Conservation (phyloP, 2,888 invertebrate species). For the Gymnosoma rotundatum region DNA sequence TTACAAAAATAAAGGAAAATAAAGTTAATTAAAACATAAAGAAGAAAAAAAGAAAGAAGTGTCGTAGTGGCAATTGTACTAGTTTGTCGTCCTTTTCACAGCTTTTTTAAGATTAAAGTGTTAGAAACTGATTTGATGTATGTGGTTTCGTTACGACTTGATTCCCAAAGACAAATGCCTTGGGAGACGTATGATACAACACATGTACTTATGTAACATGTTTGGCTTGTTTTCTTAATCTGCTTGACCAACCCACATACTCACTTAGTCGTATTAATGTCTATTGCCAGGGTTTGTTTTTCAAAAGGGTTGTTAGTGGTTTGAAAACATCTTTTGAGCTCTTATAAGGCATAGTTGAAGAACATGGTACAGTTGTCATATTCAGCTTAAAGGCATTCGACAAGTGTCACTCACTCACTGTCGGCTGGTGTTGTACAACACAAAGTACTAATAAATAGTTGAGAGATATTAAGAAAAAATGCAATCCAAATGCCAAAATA, state of each 20-base stretch:
- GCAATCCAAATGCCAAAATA: constrained; percentile 25
- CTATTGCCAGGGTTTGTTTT: constrained; percentile 4
- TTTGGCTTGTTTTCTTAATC: constrained; percentile 54
- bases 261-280: constrained; percentile 32
- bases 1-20: constrained; percentile 7
- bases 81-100: not conserved
- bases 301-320: constrained; percentile 56
- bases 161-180: constrained; percentile 50
- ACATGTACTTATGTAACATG: constrained; percentile 52
- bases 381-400: constrained; percentile 59
- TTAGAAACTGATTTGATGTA: constrained; percentile 52
- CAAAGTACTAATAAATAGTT: not conserved
- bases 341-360: not conserved
- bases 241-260: constrained; percentile 65
- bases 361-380: constrained; percentile 58
- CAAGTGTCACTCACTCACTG: constrained; percentile 43
- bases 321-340: constrained; percentile 26
- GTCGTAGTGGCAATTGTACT: not conserved
- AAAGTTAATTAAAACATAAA: constrained; percentile 51
- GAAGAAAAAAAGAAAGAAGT: not conserved
- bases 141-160: constrained; percentile 59
- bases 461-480: constrained; percentile 13
- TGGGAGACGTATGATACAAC: constrained; percentile 60
- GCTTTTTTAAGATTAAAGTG: not conserved
- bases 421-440: constrained; percentile 30